Evolutionary conservation across 2,888 invertebrate genomes (phyloP).

Genomic region (Caenorhabditis auriculariae): DNA sequence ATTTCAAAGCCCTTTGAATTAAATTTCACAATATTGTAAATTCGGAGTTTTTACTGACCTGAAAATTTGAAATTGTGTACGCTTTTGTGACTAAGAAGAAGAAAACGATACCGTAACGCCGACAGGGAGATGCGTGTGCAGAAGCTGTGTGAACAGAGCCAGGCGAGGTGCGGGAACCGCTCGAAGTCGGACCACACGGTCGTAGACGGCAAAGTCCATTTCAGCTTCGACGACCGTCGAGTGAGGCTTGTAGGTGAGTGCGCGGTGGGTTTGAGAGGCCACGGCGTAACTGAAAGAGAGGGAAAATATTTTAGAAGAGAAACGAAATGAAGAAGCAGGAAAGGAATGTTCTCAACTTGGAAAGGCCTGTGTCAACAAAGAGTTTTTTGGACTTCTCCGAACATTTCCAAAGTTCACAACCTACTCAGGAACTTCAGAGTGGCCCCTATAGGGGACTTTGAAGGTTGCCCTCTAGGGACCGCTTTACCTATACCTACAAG

Average conservation of each 20-base stretch:
- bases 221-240: constrained; percentile 50
- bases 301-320: not conserved
- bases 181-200: constrained; percentile 43
- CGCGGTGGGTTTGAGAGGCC: constrained; percentile 49
- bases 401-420: too few species aligned
- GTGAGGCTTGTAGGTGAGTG: constrained; percentile 49
- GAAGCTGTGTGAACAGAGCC: constrained; percentile 47
- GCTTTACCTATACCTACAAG: too few species aligned
- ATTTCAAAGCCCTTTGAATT: too few species aligned
- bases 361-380: too few species aligned
- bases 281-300: constrained; percentile 53
- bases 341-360: not conserved
- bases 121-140: constrained; percentile 53
- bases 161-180: constrained; percentile 50
- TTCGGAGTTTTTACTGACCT: too few species aligned
- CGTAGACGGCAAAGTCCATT: constrained; percentile 46
- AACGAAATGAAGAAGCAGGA: not conserved
- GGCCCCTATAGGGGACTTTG: too few species aligned
- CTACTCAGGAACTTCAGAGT: too few species aligned
- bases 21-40: too few species aligned
- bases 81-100: too few species aligned
- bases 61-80: too few species aligned
- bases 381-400: too few species aligned
- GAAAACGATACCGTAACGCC: constrained; percentile 54
- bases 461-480: too few species aligned